Conservation (phyloP, 2,888 invertebrate species). For the Tinea trinotella region DNA sequence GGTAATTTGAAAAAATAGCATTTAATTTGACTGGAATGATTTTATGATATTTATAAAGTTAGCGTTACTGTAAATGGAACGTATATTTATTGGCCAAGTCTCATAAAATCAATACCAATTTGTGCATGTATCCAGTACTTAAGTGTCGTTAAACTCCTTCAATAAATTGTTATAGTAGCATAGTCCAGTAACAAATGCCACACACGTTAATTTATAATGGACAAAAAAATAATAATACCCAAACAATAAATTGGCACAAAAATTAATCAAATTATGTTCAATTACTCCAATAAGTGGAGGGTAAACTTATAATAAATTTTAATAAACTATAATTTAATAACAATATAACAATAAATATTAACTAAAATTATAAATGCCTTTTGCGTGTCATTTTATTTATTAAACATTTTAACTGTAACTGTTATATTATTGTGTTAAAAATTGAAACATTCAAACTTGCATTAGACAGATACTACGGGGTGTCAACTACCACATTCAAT, state of each 20-base stretch:
- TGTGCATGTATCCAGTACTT: background rate
- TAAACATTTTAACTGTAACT: too few species aligned
- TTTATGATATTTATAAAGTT: too few species aligned
- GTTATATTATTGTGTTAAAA: too few species aligned
- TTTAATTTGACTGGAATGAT: too few species aligned
- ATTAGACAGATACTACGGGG: background rate
- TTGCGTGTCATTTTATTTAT: conserved; percentile 23
- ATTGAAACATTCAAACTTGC: too few species aligned
- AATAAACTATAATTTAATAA: conserved; percentile 63
- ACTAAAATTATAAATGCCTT: conserved; percentile 57
- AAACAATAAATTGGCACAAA: background rate
- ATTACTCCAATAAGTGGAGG: background rate
- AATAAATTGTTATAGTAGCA: background rate
- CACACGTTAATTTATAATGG: background rate
- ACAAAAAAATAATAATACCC: background rate
- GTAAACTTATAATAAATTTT: conserved; percentile 48
- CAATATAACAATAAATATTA: conserved; percentile 57
- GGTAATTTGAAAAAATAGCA: too few species aligned
- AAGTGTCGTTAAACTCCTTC: background rate
- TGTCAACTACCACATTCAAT: background rate
- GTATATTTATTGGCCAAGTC: too few species aligned
- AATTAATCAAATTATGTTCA: background rate
- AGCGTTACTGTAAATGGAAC: background rate
- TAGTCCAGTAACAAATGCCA: background rate
- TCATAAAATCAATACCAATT: background rate